Evolutionary conservation across 2,797 vertebrate species (phyloP).

Genomic region (Glyptemys insculpta): DNA sequence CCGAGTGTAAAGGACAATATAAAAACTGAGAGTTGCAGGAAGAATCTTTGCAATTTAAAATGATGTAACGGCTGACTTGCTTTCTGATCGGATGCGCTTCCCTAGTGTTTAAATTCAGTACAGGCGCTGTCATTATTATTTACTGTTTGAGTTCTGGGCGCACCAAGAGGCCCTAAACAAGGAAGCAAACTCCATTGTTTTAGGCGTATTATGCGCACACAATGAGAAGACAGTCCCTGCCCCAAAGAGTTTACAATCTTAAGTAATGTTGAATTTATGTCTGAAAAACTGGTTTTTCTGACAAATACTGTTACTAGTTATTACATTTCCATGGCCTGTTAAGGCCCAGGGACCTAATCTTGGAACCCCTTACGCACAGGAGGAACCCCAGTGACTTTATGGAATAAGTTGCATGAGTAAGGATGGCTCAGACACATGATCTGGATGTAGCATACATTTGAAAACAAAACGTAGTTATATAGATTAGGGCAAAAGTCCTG

Average conservation of each 20-base stretch:
- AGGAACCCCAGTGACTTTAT: neutral
- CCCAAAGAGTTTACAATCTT: neutral
- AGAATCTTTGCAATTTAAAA: neutral
- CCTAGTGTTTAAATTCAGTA: neutral
- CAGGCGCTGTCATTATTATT: neutral
- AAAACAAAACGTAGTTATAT: fast-evolving
- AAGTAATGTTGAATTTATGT: neutral
- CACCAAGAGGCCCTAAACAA: neutral
- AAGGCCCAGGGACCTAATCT: neutral
- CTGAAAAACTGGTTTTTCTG: neutral
- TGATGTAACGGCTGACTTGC: neutral
- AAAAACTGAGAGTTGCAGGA: neutral
- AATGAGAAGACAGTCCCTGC: neutral
- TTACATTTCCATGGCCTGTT: fast-evolving
- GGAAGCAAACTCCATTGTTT: neutral
- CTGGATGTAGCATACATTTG: fast-evolving
- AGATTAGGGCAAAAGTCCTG: neutral
- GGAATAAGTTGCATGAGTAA: neutral
- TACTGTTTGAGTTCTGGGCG: neutral
- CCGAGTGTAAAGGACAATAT: neutral
- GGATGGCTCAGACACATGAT: fast-evolving
- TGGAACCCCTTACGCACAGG: neutral
- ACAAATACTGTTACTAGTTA: neutral
- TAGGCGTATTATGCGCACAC: neutral
- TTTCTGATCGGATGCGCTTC: neutral